Percentiles rank a stretch among this genome's conserved stretches.
Conservation (phyloP, 2,888 invertebrate genomes). For the Leucoptera coffeella region DNA sequence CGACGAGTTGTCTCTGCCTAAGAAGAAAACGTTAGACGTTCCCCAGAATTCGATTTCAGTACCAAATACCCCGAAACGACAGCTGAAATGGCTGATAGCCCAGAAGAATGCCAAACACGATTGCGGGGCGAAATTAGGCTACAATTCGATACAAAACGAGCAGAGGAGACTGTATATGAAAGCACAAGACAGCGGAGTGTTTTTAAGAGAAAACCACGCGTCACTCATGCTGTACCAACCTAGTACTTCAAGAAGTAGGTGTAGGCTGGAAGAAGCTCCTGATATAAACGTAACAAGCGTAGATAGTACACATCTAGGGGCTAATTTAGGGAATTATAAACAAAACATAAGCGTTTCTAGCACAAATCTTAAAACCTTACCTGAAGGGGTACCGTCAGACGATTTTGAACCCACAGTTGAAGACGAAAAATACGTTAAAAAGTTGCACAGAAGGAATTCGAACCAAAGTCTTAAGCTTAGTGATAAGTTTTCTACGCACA, state of each 20-base stretch:
- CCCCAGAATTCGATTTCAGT: constrained; percentile 57
- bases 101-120: constrained; percentile 35
- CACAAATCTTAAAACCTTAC: constrained; percentile 65
- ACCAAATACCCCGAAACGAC: constrained; percentile 60
- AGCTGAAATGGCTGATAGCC: constrained; percentile 36
- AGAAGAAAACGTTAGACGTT: constrained; percentile 40
- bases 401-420: constrained; percentile 49
- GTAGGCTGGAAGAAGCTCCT: constrained; percentile 39
- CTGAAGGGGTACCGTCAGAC: constrained; percentile 64
- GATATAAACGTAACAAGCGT: constrained; percentile 28
- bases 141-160: too few relatives aligned
- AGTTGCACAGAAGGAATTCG: constrained; percentile 53
- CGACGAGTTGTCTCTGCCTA: constrained; percentile 39
- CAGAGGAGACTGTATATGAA: constrained; percentile 36
- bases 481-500: constrained; percentile 19
- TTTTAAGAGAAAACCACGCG: constrained; percentile 39
- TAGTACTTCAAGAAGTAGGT: constrained; percentile 26
- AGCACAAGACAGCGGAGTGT: constrained; percentile 44
- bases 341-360: constrained; percentile 61
- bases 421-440: constrained; percentile 36
- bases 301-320: constrained; percentile 26
- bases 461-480: constrained; percentile 54
- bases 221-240: constrained; percentile 45
- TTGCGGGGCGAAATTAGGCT: constrained; percentile 18
- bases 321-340: constrained; percentile 56